A percentile compares a stretch with the other conserved stretches of the same genome.
phyloP scores from a whole-genome alignment of 2,113 vertebrate species.

The Meles meles region DNA sequence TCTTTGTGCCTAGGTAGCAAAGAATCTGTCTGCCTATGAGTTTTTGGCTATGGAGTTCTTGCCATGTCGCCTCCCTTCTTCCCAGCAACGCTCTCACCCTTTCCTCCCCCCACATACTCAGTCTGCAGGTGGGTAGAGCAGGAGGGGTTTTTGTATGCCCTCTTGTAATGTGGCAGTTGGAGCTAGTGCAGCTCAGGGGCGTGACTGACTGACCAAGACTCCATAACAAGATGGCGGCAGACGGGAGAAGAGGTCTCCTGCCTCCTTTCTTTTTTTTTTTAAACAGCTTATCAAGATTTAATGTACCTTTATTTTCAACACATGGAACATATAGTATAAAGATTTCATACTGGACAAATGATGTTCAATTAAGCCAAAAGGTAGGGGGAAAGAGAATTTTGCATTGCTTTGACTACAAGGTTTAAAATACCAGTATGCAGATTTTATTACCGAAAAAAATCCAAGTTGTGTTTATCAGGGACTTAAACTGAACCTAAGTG shows the following conservation, averaged over 20 bases:
- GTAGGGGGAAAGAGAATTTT: slow-evolving; percentile 88
- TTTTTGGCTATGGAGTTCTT: background rate
- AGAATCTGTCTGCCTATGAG: background rate
- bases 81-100: background rate
- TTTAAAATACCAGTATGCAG: slow-evolving; percentile 97
- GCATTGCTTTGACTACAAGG: slow-evolving; percentile 94
- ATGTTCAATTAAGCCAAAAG: slow-evolving; percentile 96
- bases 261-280: background rate
- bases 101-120: background rate
- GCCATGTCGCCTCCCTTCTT: too few species aligned
- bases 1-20: background rate
- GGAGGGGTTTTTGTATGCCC: too few species aligned
- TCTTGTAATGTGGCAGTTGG: background rate
- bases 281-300: slow-evolving; percentile 93
- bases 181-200: background rate
- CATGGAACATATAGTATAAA: slow-evolving; percentile 95
- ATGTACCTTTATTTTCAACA: slow-evolving; percentile 97
- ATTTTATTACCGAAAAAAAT: slow-evolving; percentile 91
- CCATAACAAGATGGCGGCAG: background rate
- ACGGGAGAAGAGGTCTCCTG: background rate
- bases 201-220: background rate
- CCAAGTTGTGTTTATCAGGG: slow-evolving; percentile 92
- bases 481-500: slow-evolving; percentile 85
- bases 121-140: background rate
- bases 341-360: slow-evolving; percentile 97